Evolutionary conservation across 2,888 invertebrate genomes (phyloP).

Genomic region (Gymnosoma rotundatum): DNA sequence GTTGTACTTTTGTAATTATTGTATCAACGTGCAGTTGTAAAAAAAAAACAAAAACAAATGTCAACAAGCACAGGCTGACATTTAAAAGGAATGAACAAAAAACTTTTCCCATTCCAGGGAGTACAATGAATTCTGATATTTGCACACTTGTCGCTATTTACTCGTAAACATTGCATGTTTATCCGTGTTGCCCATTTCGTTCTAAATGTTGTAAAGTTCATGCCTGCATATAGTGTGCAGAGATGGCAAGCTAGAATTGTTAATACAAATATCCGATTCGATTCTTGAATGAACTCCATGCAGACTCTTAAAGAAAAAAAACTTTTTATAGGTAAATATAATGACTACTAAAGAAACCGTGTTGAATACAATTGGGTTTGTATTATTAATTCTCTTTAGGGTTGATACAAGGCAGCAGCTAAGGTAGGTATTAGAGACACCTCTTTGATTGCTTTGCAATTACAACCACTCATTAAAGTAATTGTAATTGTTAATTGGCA

Average conservation of each 20-base stretch:
- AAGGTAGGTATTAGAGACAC: too few species aligned
- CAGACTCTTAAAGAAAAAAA: too few species aligned
- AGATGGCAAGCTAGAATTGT: slow-evolving; percentile 11
- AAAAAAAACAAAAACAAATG: background rate
- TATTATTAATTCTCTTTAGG: too few species aligned
- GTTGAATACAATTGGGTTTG: too few species aligned
- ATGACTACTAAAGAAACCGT: too few species aligned
- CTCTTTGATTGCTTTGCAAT: too few species aligned
- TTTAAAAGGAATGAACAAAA: slow-evolving; percentile 49
- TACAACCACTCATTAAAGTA: too few species aligned
- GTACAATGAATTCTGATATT: slow-evolving; percentile 69
- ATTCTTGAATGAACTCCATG: too few species aligned
- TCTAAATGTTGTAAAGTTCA: slow-evolving; percentile 51
- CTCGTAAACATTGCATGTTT: slow-evolving; percentile 58
- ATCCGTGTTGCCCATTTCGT: slow-evolving; percentile 30
- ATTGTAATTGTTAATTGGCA: too few species aligned
- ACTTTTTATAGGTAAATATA: too few species aligned
- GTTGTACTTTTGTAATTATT: too few species aligned
- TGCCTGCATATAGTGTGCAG: slow-evolving; percentile 21
- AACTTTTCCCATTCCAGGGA: slow-evolving; percentile 58
- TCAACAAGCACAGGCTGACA: slow-evolving; percentile 44
- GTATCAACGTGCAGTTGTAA: background rate
- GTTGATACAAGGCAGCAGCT: too few species aligned
- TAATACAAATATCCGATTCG: background rate
- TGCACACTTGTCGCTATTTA: slow-evolving; percentile 69